These are phyloP conservation scores for Bedellia somnulentella DNA, from an alignment of 2,888 invertebrate genomes.

Conservation along the genomic window DNA sequence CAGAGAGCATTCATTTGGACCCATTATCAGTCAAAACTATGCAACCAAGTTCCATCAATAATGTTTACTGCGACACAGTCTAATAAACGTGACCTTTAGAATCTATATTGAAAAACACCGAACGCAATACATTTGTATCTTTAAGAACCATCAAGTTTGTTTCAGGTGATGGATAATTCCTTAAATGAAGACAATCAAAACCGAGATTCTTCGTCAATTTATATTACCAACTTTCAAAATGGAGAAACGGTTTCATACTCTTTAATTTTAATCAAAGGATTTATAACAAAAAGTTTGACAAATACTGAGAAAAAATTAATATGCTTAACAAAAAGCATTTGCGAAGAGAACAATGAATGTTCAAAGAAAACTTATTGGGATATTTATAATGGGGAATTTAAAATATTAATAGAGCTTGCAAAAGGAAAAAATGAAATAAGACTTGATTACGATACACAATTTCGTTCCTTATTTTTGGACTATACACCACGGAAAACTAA, in stretches of 20 bases:
- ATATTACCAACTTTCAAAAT: slow-evolving; percentile 63
- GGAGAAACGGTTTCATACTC: slow-evolving; percentile 64
- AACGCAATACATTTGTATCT: no score
- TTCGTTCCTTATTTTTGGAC: slow-evolving; percentile 45
- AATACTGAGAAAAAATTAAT: slow-evolving; percentile 39
- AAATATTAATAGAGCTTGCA: slow-evolving; percentile 65
- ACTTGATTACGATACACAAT: slow-evolving; percentile 56
- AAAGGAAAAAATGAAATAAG: slow-evolving; percentile 66
- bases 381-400: slow-evolving; percentile 68
- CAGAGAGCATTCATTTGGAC: no score
- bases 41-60: no score
- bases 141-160: no score
- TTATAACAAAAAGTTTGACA: slow-evolving; percentile 45
- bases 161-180: slow-evolving; percentile 58
- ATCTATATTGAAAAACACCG: no score
- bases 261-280: slow-evolving; percentile 63
- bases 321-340: slow-evolving; percentile 41
- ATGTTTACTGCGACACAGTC: no score
- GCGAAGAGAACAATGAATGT: not conserved
- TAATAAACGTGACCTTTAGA: no score
- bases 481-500: slow-evolving; percentile 63
- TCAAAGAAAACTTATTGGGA: slow-evolving; percentile 55
- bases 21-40: no score
- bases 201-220: slow-evolving; percentile 43
- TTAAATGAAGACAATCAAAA: slow-evolving; percentile 39